phyloP scores from a whole-genome alignment of 2,888 invertebrate species.

The Agonum fuliginosum region DNA sequence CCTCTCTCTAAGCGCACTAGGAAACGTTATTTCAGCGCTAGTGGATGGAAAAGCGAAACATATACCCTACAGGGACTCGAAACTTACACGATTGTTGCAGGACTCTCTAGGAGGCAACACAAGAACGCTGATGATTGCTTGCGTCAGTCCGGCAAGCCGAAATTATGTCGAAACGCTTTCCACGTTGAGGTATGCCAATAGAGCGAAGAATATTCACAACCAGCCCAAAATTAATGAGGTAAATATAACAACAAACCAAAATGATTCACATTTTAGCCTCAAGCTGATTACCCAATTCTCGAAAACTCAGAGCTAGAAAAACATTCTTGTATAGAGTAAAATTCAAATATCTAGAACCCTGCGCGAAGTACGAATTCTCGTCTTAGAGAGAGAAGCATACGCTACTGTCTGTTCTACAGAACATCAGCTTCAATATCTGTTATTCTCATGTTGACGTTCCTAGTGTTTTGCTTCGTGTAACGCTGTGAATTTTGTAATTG shows the following conservation, averaged over 20 bases:
- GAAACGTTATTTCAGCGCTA: constrained; percentile 91
- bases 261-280: too few relatives aligned
- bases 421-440: too few relatives aligned
- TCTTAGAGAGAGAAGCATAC: too few relatives aligned
- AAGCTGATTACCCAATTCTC: too few relatives aligned
- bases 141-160: constrained; percentile 87
- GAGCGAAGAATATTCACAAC: constrained; percentile 91
- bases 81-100: constrained; percentile 82
- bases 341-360: too few relatives aligned
- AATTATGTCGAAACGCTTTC: constrained; percentile 90
- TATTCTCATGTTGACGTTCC: too few relatives aligned
- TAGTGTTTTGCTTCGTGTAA: too few relatives aligned
- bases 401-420: too few relatives aligned
- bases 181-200: constrained; percentile 87
- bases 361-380: too few relatives aligned
- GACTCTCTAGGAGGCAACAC: constrained; percentile 92
- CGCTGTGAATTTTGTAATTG: too few relatives aligned
- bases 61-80: constrained; percentile 89
- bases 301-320: too few relatives aligned
- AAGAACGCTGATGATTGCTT: constrained; percentile 91
- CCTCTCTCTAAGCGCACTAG: constrained; percentile 88
- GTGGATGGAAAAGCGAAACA: constrained; percentile 89
- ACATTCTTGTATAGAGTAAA: too few relatives aligned
- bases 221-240: constrained; percentile 88
- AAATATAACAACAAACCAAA: constrained; percentile 53